Evolutionary conservation across 2,888 invertebrate genomes (phyloP).

Genomic region (Bombylius major): DNA sequence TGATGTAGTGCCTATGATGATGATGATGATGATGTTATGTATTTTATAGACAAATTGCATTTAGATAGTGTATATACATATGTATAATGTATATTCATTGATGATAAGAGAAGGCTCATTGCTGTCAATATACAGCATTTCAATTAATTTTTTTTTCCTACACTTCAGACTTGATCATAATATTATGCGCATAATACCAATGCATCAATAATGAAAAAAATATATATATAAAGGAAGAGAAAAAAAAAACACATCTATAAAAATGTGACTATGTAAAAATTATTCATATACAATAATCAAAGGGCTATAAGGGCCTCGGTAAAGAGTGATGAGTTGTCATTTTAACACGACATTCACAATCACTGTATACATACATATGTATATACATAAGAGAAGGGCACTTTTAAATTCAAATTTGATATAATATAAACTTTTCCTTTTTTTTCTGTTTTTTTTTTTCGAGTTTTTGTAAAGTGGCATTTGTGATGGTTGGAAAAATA

Average conservation of each 20-base stretch:
- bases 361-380: too few relatives aligned
- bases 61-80: not conserved
- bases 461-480: not conserved
- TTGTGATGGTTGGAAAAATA: not conserved
- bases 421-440: not conserved
- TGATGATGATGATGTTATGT: too few relatives aligned
- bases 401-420: constrained; percentile 4
- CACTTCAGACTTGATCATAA: not conserved
- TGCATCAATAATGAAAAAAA: too few relatives aligned
- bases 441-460: not conserved
- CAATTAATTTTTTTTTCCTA: not conserved
- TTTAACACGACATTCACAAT: not conserved
- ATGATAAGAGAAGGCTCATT: not conserved
- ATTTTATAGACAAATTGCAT: not conserved
- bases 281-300: too few relatives aligned
- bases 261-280: too few relatives aligned
- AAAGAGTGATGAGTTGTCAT: constrained; percentile 2
- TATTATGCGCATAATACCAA: too few relatives aligned
- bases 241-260: too few relatives aligned
- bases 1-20: too few relatives aligned
- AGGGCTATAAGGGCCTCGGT: too few relatives aligned
- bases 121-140: not conserved
- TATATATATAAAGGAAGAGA: too few relatives aligned
- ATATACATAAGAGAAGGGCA: not conserved
- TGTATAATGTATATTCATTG: too few relatives aligned